phyloP scores from a whole-genome alignment of 2,797 vertebrate genomes.

The Triplophysa yarkandensis region DNA sequence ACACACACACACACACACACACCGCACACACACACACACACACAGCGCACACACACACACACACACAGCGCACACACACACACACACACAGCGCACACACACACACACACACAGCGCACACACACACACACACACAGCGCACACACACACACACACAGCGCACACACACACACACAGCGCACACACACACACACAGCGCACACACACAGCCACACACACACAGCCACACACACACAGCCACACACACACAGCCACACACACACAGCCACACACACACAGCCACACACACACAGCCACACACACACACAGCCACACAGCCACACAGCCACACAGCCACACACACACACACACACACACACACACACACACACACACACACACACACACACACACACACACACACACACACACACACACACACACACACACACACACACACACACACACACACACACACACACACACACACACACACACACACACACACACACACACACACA shows the following conservation, averaged over 20 bases:
- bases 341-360: background rate
- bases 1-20: slow-evolving; percentile 2
- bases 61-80: too few species aligned
- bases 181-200: slow-evolving; percentile 3
- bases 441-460: slow-evolving; percentile 1
- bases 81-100: slow-evolving; percentile 1
- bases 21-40: slow-evolving; percentile 14
- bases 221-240: slow-evolving; percentile 25
- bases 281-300: slow-evolving; percentile 26
- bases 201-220: slow-evolving; percentile 3
- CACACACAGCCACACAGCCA: too few species aligned
- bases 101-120: slow-evolving; percentile 16
- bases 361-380: slow-evolving; percentile 2
- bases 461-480: slow-evolving; percentile 6
- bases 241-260: slow-evolving; percentile 3
- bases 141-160: slow-evolving; percentile 4
- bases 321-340: too few species aligned
- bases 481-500: slow-evolving; percentile 1
- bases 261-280: background rate
- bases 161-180: slow-evolving; percentile 16
- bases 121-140: slow-evolving; percentile 4
- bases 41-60: slow-evolving; percentile 10
- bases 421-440: background rate
- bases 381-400: slow-evolving; percentile 1
- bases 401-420: slow-evolving; percentile 3